Percentiles rank a stretch among this genome's conserved stretches.
These are phyloP conservation scores for Phrynocephalus forsythii DNA, from an alignment of 2,797 vertebrate genomes.

Conservation along the genomic window DNA sequence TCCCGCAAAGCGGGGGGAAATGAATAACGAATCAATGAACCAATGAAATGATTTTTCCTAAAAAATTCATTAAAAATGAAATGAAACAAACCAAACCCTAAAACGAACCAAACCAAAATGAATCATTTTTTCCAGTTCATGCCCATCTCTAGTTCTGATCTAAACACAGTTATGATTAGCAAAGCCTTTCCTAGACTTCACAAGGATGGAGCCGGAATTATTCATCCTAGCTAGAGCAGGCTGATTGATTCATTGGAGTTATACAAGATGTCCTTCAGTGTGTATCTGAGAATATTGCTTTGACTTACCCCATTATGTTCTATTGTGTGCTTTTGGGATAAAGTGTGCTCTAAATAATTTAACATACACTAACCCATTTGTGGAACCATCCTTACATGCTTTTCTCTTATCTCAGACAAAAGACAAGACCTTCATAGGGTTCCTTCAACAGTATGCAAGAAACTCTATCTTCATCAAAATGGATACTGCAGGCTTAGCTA, in stretches of 20 bases:
- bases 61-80: too few relatives aligned
- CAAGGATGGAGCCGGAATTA: neutral
- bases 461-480: neutral
- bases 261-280: too few relatives aligned
- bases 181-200: neutral
- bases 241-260: too few relatives aligned
- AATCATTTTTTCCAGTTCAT: too few relatives aligned
- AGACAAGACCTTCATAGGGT: neutral
- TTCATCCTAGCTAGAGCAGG: neutral
- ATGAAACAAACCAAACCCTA: too few relatives aligned
- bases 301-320: neutral
- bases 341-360: neutral
- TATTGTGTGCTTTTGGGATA: too few relatives aligned
- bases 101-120: too few relatives aligned
- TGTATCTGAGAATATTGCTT: too few relatives aligned
- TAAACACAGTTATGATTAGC: neutral
- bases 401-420: neutral
- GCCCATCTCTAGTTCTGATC: neutral
- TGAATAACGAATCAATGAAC: too few relatives aligned
- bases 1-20: too few relatives aligned
- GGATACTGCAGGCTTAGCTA: neutral
- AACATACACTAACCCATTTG: neutral
- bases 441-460: neutral
- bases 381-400: neutral
- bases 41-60: too few relatives aligned